Percentiles rank a stretch among this genome's conserved stretches.
Conservation (phyloP, 2,113 vertebrate genomes). For the Cercopithecus mona region DNA sequence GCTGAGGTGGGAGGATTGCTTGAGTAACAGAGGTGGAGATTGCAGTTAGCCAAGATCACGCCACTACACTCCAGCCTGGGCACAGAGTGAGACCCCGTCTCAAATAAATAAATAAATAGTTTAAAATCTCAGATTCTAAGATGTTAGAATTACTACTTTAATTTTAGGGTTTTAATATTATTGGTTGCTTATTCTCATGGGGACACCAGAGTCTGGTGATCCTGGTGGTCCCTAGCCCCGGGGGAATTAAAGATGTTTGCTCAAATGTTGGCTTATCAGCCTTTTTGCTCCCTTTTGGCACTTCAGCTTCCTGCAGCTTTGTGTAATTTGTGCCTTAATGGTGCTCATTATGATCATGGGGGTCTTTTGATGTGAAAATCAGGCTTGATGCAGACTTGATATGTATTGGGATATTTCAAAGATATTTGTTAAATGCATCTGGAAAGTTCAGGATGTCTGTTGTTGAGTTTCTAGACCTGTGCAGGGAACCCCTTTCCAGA, state of each 20-base stretch:
- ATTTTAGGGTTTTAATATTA: neutral
- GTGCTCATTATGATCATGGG: neutral
- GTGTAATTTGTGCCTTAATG: neutral
- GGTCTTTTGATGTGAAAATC: neutral
- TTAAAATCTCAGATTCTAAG: neutral
- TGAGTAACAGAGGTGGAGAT: too few species aligned
- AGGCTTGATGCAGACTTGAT: neutral
- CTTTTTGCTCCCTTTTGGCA: neutral
- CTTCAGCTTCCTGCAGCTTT: neutral
- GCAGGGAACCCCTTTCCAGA: neutral
- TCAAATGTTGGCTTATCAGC: neutral
- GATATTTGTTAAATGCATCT: neutral
- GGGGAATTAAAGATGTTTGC: neutral
- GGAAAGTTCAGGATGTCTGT: neutral
- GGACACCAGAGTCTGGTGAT: neutral
- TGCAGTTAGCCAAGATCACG: too few species aligned
- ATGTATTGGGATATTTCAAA: neutral
- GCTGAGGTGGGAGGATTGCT: too few species aligned
- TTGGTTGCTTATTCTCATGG: neutral
- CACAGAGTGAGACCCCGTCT: too few species aligned
- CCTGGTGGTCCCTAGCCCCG: neutral
- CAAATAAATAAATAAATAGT: too few species aligned
- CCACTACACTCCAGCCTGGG: too few species aligned
- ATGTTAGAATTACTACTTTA: neutral
- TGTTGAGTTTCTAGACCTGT: neutral